Percentiles rank a stretch among this genome's conserved stretches.
phyloP scores from a whole-genome alignment of 2,113 vertebrate genomes.

The Bombycilla garrulus region DNA sequence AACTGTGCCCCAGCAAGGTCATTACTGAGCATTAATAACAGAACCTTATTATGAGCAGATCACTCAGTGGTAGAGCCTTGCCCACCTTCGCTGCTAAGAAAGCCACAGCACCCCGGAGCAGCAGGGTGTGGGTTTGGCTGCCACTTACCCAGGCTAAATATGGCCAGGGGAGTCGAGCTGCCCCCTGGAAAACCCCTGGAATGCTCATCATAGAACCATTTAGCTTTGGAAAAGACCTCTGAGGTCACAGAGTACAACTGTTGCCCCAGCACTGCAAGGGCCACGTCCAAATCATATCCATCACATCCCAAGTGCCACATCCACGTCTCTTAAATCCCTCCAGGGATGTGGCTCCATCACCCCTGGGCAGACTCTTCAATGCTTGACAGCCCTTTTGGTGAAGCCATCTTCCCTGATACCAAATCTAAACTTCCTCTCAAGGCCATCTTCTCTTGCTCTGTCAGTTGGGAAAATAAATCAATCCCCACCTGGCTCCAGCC shows the following conservation, averaged over 20 bases:
- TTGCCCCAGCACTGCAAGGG: not conserved
- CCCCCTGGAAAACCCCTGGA: not conserved
- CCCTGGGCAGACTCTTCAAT: not conserved
- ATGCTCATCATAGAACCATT: not conserved
- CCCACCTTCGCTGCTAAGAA: not conserved
- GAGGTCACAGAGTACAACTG: not conserved
- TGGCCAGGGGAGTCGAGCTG: fast-evolving
- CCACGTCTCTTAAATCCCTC: fast-evolving
- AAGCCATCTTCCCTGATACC: not conserved
- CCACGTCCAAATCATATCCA: not conserved
- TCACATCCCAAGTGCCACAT: no score
- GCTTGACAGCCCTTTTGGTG: not conserved
- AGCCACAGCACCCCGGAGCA: not conserved
- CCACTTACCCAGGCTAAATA: not conserved
- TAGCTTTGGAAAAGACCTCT: not conserved
- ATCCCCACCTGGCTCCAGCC: not conserved
- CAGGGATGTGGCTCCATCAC: not conserved
- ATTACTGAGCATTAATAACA: slow-evolving; percentile 36
- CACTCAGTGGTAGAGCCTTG: not conserved
- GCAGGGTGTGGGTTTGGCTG: not conserved
- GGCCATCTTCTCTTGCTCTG: not conserved
- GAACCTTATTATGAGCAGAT: not conserved
- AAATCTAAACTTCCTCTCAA: not conserved
- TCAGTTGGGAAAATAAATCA: not conserved
- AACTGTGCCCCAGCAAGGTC: slow-evolving; percentile 49